Percentiles rank a stretch among this genome's conserved stretches.
Conservation (phyloP, 2,113 vertebrate species). For the Pteruthius melanotis region DNA sequence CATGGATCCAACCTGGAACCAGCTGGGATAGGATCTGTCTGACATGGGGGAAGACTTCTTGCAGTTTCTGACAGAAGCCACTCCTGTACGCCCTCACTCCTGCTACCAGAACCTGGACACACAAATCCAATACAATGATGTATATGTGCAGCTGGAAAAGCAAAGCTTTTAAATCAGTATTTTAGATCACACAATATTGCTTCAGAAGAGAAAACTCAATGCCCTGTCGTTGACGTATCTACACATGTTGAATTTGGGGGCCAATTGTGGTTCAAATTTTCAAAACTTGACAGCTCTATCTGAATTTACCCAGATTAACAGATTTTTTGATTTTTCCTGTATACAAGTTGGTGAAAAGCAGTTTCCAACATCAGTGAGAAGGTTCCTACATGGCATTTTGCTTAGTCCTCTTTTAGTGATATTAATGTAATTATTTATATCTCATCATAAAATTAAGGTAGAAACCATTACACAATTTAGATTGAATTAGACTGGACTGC, state of each 20-base stretch:
- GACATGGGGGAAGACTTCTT: background rate
- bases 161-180: background rate
- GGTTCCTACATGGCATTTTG: background rate
- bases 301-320: background rate
- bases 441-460: background rate
- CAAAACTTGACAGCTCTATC: background rate
- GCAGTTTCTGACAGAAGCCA: background rate
- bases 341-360: background rate
- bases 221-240: background rate
- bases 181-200: background rate
- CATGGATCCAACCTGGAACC: background rate
- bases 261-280: background rate
- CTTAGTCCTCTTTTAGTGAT: background rate
- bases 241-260: background rate
- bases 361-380: background rate
- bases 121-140: background rate
- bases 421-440: background rate
- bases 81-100: background rate
- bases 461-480: background rate
- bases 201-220: background rate
- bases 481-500: background rate
- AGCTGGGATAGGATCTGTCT: background rate
- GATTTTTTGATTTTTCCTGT: background rate
- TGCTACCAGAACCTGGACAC: background rate
- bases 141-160: background rate